These are phyloP conservation scores for Glossophaga mutica DNA, from an alignment of 2,797 vertebrate genomes.

Conservation along the genomic window DNA sequence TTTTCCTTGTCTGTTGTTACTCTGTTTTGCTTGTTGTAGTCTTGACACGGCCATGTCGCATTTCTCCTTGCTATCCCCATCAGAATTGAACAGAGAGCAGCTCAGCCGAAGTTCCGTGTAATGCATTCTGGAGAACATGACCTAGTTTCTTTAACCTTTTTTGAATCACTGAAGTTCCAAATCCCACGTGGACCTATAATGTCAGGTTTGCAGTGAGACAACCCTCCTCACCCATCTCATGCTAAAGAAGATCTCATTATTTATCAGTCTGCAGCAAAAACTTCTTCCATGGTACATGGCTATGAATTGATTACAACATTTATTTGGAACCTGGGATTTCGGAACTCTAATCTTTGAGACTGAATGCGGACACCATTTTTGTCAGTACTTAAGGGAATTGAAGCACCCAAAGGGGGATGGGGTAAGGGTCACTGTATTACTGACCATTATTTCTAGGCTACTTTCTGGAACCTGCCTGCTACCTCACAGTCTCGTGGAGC, in stretches of 20 bases:
- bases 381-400: not conserved
- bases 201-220: slow-evolving; percentile 27
- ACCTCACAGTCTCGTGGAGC: not conserved
- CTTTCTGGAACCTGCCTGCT: not conserved
- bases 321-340: not conserved
- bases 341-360: not conserved
- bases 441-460: not conserved
- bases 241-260: slow-evolving; percentile 3
- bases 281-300: not conserved
- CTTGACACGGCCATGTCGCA: fast-evolving
- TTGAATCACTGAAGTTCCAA: not conserved
- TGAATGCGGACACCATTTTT: not conserved
- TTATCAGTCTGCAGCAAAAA: not conserved
- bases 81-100: not conserved
- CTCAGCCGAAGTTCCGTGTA: fast-evolving
- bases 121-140: slow-evolving; percentile 35
- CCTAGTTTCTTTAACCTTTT: slow-evolving; percentile 60
- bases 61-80: slow-evolving; percentile 32
- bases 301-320: not conserved
- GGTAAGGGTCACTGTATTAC: not conserved
- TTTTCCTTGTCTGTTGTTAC: not conserved
- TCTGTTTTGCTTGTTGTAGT: not conserved
- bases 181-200: slow-evolving; percentile 17
- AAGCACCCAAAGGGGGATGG: not conserved
- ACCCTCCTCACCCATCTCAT: not conserved